Percentiles rank a stretch among this genome's conserved stretches.
Evolutionary conservation across 1,140 invertebrate genomes (phyloP).

Genomic region (Papilio machaon): DNA sequence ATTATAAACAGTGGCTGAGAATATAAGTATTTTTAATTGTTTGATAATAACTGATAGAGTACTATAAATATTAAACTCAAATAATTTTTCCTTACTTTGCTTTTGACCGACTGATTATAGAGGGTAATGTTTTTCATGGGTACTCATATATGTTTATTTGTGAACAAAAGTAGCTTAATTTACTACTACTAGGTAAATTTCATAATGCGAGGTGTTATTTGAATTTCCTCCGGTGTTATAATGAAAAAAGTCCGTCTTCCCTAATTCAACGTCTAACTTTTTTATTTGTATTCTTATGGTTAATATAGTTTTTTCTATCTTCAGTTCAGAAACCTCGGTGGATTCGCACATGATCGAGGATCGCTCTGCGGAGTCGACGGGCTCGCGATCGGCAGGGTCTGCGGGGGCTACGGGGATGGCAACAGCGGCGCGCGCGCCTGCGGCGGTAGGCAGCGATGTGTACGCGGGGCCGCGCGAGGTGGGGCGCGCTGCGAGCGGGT

Average conservation of each 20-base stretch:
- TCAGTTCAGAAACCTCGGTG: conserved; percentile 64
- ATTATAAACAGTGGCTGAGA: conserved; percentile 31
- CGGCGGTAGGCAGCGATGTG: conserved; percentile 43
- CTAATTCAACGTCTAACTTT: too few species aligned
- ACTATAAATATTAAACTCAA: conserved; percentile 2
- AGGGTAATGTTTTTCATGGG: too few species aligned
- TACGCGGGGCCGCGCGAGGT: conserved; percentile 54
- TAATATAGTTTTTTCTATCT: conserved; percentile 16
- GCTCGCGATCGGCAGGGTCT: conserved; percentile 42
- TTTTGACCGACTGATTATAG: neutral
- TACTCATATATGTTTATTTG: too few species aligned
- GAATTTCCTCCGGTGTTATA: too few species aligned
- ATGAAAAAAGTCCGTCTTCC: too few species aligned
- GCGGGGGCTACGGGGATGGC: neutral
- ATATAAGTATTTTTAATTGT: conserved; percentile 25
- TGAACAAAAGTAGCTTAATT: too few species aligned
- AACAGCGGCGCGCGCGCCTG: conserved; percentile 35
- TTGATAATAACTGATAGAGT: conserved; percentile 3
- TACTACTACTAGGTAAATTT: too few species aligned
- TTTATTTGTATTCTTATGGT: neutral
- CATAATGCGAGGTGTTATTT: too few species aligned
- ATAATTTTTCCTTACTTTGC: neutral
- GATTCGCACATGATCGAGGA: conserved; percentile 71
- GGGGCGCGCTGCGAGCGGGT: conserved; percentile 68
- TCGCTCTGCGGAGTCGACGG: conserved; percentile 62